phyloP scores from a whole-genome alignment of 1,140 invertebrate genomes.

The Drosophila ironensis region DNA sequence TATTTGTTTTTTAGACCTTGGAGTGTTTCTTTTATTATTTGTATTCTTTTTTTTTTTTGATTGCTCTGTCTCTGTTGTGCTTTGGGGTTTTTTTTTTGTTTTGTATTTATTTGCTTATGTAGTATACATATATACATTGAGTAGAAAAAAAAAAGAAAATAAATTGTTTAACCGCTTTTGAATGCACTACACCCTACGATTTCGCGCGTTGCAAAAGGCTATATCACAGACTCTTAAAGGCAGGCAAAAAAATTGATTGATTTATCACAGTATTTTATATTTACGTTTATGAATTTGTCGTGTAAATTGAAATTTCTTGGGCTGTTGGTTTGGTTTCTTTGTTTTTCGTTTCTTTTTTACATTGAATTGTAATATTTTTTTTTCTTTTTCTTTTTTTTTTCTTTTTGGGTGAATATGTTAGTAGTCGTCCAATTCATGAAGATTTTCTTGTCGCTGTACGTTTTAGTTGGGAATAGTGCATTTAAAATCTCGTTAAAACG shows the following conservation, averaged over 20 bases:
- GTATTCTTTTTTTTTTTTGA: conserved; percentile 2
- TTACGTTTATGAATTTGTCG: conserved; percentile 15
- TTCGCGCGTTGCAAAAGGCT: conserved; percentile 21
- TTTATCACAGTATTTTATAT: background rate
- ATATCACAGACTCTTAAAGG: conserved; percentile 14
- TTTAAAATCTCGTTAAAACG: conserved; percentile 76
- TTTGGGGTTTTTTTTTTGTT: conserved; percentile 13
- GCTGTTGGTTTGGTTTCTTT: background rate
- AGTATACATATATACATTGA: conserved; percentile 42
- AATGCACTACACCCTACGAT: conserved; percentile 69
- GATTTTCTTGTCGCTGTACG: conserved; percentile 37
- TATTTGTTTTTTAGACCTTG: conserved; percentile 71
- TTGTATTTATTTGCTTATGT: conserved; percentile 37
- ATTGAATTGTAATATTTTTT: too few relatives aligned
- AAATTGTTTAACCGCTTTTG: conserved; percentile 69
- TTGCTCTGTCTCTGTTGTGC: conserved; percentile 59
- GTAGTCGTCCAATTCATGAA: conserved; percentile 53
- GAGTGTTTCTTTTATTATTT: conserved; percentile 42
- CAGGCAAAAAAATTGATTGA: background rate
- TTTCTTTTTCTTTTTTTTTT: background rate
- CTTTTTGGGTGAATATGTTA: conserved; percentile 36
- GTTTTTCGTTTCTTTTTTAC: conserved; percentile 10
- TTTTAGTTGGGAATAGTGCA: conserved; percentile 68
- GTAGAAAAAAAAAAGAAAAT: conserved; percentile 43
- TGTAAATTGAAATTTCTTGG: conserved; percentile 19